These are phyloP conservation scores for Sphaerophoria taeniata DNA, from an alignment of 2,888 invertebrate genomes.

Conservation along the genomic window DNA sequence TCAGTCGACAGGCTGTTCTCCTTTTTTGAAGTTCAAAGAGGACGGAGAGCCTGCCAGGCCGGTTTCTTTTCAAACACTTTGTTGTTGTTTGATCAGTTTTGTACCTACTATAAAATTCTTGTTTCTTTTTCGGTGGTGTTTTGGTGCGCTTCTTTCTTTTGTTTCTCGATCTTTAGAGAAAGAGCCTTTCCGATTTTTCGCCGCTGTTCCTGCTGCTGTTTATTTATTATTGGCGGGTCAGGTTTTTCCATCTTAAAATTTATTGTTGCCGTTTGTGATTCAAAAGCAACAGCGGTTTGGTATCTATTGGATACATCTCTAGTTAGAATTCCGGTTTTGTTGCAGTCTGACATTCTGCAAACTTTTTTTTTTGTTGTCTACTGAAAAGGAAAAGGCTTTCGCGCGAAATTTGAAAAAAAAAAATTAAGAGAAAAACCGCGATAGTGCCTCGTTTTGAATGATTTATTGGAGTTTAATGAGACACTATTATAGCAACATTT, in stretches of 20 bases:
- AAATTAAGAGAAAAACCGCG: constrained; percentile 6
- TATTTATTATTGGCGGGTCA: constrained; percentile 50
- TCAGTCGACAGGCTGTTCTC: constrained; percentile 31
- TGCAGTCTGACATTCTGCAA: constrained; percentile 21
- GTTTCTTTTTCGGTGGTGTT: constrained; percentile 44
- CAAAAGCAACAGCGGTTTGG: constrained; percentile 2
- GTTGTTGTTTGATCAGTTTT: constrained; percentile 46
- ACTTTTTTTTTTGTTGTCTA: not conserved
- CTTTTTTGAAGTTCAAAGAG: constrained; percentile 49
- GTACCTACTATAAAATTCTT: constrained; percentile 35
- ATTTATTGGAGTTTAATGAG: constrained; percentile 50
- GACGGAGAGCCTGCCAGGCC: constrained; percentile 59
- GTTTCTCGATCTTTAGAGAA: constrained; percentile 5
- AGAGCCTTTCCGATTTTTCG: constrained; percentile 57
- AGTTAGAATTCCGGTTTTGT: constrained; percentile 56
- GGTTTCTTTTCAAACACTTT: constrained; percentile 63
- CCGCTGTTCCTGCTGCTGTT: constrained; percentile 20
- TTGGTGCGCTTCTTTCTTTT: constrained; percentile 53
- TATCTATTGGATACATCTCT: constrained; percentile 20
- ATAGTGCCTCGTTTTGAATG: not conserved
- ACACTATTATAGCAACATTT: constrained; percentile 1
- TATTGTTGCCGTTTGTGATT: constrained; percentile 37
- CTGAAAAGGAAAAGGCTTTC: constrained; percentile 27
- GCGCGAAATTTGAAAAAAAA: constrained; percentile 9
- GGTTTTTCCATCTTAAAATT: constrained; percentile 46